A percentile compares a stretch with the other conserved stretches of the same genome.
Evolutionary conservation across 2,888 invertebrate genomes (phyloP).

Genomic region (Anthrax anthrax): DNA sequence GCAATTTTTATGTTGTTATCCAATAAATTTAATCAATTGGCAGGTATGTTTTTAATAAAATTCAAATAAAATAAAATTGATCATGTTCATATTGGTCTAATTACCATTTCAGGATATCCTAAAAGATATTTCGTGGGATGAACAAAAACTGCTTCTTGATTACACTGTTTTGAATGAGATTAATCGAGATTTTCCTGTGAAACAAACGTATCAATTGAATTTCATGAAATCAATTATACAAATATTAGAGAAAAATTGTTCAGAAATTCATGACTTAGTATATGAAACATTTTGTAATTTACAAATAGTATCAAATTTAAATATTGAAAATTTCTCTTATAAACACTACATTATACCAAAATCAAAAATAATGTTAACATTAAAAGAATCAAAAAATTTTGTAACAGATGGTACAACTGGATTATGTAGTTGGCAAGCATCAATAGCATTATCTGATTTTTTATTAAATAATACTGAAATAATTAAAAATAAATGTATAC

Average conservation of each 20-base stretch:
- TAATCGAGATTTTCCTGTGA: conserved; percentile 46
- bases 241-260: conserved; percentile 39
- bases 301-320: conserved; percentile 30
- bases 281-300: conserved; percentile 44
- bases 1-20: background rate
- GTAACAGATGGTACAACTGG: conserved; percentile 70
- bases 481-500: conserved; percentile 41
- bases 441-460: conserved; percentile 57
- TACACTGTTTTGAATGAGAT: conserved; percentile 41
- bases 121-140: conserved; percentile 28
- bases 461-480: conserved; percentile 39
- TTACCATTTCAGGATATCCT: background rate
- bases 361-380: conserved; percentile 37
- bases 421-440: conserved; percentile 66
- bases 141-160: conserved; percentile 44
- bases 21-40: background rate
- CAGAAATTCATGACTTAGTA: conserved; percentile 52
- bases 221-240: conserved; percentile 51
- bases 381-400: conserved; percentile 56
- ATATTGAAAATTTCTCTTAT: conserved; percentile 36
- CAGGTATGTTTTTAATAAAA: background rate
- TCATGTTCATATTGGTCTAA: no score
- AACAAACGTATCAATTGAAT: conserved; percentile 43
- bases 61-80: background rate
- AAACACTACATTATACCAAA: conserved; percentile 42